A percentile compares a stretch with the other conserved stretches of the same genome.
These are phyloP conservation scores for Temnothorax curvispinosus DNA, from an alignment of 1,140 invertebrate species.

Conservation along the genomic window DNA sequence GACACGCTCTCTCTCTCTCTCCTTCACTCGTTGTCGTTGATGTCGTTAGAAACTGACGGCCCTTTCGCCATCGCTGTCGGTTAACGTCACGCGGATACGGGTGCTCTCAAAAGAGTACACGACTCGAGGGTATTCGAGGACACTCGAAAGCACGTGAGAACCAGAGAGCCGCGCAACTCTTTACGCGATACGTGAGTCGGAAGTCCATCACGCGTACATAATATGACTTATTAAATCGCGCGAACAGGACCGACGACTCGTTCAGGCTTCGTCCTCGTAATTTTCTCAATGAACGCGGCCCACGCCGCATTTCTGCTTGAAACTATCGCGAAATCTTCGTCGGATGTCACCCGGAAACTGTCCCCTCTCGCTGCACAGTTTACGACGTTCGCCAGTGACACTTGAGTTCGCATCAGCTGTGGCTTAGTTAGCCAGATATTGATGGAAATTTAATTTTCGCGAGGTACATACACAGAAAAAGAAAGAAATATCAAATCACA, in stretches of 20 bases:
- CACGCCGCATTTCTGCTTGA: not conserved
- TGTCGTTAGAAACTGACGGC: slow-evolving; percentile 46
- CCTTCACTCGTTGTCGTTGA: no score
- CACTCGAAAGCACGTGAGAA: not conserved
- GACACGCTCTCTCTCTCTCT: slow-evolving; percentile 29
- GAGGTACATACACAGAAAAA: no score
- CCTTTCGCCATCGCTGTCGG: slow-evolving; percentile 39
- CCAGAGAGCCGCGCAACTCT: not conserved
- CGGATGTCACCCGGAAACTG: not conserved
- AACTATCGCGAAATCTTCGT: not conserved
- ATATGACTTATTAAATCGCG: slow-evolving; percentile 28
- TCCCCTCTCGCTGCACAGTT: not conserved
- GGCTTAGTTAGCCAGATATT: not conserved
- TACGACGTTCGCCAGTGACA: not conserved
- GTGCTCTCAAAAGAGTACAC: not conserved
- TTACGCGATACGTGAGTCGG: not conserved
- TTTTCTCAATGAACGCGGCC: not conserved
- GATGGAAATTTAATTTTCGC: not conserved
- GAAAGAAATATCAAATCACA: no score
- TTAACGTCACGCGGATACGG: slow-evolving; percentile 42
- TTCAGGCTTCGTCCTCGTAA: not conserved
- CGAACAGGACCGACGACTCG: not conserved
- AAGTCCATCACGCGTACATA: not conserved
- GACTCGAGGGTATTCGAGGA: not conserved
- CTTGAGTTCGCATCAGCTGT: not conserved